Conservation (phyloP, 2,113 vertebrate genomes). For the Corythornis cristatus region DNA sequence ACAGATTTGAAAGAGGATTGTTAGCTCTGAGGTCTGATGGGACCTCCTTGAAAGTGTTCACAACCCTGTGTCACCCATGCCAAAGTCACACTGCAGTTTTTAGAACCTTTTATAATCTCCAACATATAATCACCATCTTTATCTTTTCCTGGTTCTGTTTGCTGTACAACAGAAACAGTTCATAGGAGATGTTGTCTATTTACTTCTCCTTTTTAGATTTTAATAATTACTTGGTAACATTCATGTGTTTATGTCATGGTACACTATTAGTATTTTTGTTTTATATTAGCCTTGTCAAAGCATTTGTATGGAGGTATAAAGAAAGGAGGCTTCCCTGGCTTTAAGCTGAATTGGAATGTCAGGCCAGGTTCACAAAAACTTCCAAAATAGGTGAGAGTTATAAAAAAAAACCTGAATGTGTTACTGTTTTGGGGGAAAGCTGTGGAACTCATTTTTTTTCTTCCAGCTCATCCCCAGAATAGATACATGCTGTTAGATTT, state of each 20-base stretch:
- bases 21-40: conserved; percentile 37
- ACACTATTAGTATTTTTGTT: background rate
- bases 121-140: background rate
- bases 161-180: background rate
- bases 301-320: background rate
- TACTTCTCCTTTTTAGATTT: background rate
- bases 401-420: conserved; percentile 55
- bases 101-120: conserved; percentile 3
- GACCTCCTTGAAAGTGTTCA: conserved; percentile 17
- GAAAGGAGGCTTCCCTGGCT: background rate
- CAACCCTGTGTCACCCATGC: background rate
- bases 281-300: background rate
- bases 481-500: conserved; percentile 57
- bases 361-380: conserved; percentile 49
- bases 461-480: conserved; percentile 51
- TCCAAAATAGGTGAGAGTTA: conserved; percentile 54
- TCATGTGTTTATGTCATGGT: background rate
- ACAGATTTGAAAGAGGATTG: conserved; percentile 36
- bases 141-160: background rate
- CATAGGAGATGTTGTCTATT: background rate
- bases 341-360: conserved; percentile 15
- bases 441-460: conserved; percentile 49
- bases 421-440: conserved; percentile 58
- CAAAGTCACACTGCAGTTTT: conserved; percentile 13
- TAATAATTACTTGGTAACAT: background rate